Percentiles rank a stretch among this genome's conserved stretches.
Conservation (phyloP, 1,140 invertebrate genomes). For the Helicoverpa armigera region DNA sequence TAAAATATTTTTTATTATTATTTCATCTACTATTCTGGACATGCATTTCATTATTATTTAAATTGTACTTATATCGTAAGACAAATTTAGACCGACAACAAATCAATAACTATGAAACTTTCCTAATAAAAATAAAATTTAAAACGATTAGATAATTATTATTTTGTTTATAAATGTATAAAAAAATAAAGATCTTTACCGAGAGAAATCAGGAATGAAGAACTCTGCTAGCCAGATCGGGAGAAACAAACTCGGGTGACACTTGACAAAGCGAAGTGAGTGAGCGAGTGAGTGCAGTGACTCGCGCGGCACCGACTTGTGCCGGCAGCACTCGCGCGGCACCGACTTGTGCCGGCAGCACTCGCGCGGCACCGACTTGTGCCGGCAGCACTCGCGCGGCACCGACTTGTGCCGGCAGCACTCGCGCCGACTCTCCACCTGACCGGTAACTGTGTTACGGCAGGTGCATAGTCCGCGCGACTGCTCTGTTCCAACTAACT, state of each 20-base stretch:
- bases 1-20: slow-evolving; percentile 75
- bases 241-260: not conserved
- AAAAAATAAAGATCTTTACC: slow-evolving; percentile 85
- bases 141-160: slow-evolving; percentile 50
- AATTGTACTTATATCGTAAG: slow-evolving; percentile 83
- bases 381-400: too few relatives aligned
- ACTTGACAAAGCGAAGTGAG: slow-evolving; percentile 17
- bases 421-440: not conserved
- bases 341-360: not conserved
- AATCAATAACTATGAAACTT: slow-evolving; percentile 65
- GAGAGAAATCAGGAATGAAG: slow-evolving; percentile 82
- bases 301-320: not conserved
- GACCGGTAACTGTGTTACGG: not conserved
- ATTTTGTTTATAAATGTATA: slow-evolving; percentile 79
- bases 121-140: slow-evolving; percentile 63
- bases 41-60: slow-evolving; percentile 71
- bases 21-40: slow-evolving; percentile 80
- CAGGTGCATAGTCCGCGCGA: not conserved
- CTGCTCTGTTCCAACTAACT: not conserved
- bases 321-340: not conserved
- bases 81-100: slow-evolving; percentile 80
- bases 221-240: slow-evolving; percentile 60
- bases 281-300: not conserved
- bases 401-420: too few relatives aligned
- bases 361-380: not conserved